Evolutionary conservation across 2,888 invertebrate genomes (phyloP).

Genomic region (Argyresthia goedartella): DNA sequence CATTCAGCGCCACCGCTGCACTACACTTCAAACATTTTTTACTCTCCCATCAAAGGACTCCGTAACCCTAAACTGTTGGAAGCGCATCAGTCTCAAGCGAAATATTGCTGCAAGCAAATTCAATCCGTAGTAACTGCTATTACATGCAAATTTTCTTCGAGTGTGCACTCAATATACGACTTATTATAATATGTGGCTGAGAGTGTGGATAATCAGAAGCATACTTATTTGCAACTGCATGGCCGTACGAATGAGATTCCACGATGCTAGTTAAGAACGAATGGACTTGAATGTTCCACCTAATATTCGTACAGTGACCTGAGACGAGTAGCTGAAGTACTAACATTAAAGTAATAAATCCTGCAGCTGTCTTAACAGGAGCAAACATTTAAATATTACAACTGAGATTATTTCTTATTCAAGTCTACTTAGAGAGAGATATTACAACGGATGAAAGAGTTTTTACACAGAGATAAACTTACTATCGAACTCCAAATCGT

Average conservation of each 20-base stretch:
- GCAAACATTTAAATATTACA: constrained; percentile 38
- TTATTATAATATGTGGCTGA: constrained; percentile 5
- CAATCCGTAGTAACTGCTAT: constrained; percentile 6
- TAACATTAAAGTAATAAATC: constrained; percentile 28
- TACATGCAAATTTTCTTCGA: background rate
- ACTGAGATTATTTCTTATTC: constrained; percentile 9
- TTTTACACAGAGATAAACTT: background rate
- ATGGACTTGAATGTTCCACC: constrained; percentile 5
- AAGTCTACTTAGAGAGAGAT: background rate
- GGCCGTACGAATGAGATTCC: constrained; percentile 37
- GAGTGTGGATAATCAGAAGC: constrained; percentile 40
- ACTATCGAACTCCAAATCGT: background rate
- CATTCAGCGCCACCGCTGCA: constrained; percentile 24
- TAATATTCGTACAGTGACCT: constrained; percentile 14
- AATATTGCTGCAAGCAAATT: constrained; percentile 7
- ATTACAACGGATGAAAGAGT: background rate
- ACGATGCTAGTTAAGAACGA: constrained; percentile 28
- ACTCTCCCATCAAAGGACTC: constrained; percentile 33
- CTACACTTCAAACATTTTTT: constrained; percentile 29
- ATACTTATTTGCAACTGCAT: constrained; percentile 40
- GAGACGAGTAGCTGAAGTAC: constrained; percentile 9
- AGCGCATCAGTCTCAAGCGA: constrained; percentile 11
- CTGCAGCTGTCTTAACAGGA: constrained; percentile 24
- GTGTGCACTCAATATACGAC: background rate
- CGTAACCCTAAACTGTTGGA: constrained; percentile 16